Base-by-base conservation (phyloP, 2,797 vertebrate species). In the Cynodonichthys magdalenae region DNA sequence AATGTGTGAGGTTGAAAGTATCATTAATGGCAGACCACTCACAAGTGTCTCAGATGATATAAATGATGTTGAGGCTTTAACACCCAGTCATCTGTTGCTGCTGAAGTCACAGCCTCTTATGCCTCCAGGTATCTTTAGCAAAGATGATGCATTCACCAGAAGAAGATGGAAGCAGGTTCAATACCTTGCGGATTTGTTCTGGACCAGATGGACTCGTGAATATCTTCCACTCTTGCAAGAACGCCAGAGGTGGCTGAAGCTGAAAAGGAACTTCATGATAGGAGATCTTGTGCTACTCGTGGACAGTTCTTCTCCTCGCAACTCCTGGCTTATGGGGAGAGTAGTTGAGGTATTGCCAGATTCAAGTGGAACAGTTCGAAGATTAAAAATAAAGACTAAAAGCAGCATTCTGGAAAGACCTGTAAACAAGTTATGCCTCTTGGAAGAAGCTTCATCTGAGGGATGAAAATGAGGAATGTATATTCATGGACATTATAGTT, bases 161-260 rank as follows among this genome's bases (percentile, higher is more conserved):
- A 31, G 65, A 9, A 31, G 29, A 6, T 63, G 65, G 59, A 53
- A 31, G 24, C 45, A 73, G 15, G 41, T 57, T 2, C 58, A 74
- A 8, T 68, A 63, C 18, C 39, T 60, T 3, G n/a, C 56, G 1
- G 50, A 71, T 8, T 15, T 71, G 5, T 76, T 76, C 19, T 71
- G 71, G 64, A 1, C 9, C 1, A 53, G 63, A 47, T 77, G 63
- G 63, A 54, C 47, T 5, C 8, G 4, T 3, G 58, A 71, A 9
- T 66, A 66, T 15, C 15, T 71, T 19, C 51, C 66, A 0, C 51
- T 60, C 6, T 49, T 70, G 1, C 66, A 75, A 27, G 67, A 66
- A 44, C 41, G 45, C 2, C 72, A 75, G 27, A 20, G 31, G n/a
- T 69, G 62, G 73, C 36, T 28, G 4, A 60, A 11, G 15, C 34